These are phyloP conservation scores for Lasioglossum oenotherae DNA, from an alignment of 2,888 invertebrate species.

Conservation along the genomic window DNA sequence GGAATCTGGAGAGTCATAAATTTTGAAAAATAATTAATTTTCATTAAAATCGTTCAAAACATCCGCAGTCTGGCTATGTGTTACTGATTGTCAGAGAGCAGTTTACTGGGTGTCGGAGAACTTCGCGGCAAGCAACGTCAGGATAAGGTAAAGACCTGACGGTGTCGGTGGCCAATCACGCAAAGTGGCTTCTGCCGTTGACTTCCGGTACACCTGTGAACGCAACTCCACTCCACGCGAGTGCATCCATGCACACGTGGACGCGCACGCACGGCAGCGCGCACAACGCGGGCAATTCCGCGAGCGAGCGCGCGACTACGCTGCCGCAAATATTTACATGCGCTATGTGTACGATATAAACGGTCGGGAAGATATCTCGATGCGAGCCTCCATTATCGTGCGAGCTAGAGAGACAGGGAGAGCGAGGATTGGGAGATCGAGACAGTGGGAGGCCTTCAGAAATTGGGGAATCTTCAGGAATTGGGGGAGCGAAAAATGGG, in stretches of 20 bases:
- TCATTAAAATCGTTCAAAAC: no score
- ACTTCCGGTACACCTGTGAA: slow-evolving; percentile 44
- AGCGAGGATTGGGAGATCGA: not conserved
- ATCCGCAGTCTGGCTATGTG: no score
- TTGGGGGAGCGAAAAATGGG: no score
- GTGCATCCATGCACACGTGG: slow-evolving; percentile 9
- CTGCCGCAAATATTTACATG: slow-evolving; percentile 53
- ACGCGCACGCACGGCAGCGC: not conserved
- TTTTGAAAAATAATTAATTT: no score
- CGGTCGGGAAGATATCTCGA: slow-evolving; percentile 48
- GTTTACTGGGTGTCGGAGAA: slow-evolving; percentile 31
- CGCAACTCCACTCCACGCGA: slow-evolving; percentile 33
- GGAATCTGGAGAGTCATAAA: not conserved
- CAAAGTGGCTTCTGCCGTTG: slow-evolving; percentile 73
- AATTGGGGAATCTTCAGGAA: no score
- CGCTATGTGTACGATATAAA: slow-evolving; percentile 39
- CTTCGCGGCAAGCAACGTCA: slow-evolving; percentile 40
- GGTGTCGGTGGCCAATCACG: slow-evolving; percentile 75
- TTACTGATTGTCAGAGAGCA: not conserved
- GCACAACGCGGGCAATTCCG: slow-evolving; percentile 19
- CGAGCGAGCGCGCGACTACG: slow-evolving; percentile 12
- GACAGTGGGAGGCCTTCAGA: no score
- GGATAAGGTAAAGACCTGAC: slow-evolving; percentile 66
- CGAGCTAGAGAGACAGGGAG: slow-evolving; percentile 24
- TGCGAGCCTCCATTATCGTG: slow-evolving; percentile 67